Percentiles rank a stretch among this genome's conserved stretches.
These are phyloP conservation scores for Dyspetes luteomarginatus DNA, from an alignment of 2,888 invertebrate species.

Conservation along the genomic window DNA sequence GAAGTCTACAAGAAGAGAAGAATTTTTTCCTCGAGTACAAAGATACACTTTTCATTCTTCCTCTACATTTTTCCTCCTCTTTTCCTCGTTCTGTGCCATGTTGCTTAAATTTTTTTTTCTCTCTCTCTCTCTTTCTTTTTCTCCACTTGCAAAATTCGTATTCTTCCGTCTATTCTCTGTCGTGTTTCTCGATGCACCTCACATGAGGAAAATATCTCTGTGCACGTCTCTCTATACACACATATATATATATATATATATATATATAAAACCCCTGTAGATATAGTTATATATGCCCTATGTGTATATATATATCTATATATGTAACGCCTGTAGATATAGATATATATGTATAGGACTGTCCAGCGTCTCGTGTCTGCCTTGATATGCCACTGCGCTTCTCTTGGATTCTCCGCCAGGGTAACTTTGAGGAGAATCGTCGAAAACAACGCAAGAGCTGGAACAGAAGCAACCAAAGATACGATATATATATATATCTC, in stretches of 20 bases:
- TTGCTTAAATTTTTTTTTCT: constrained; percentile 27
- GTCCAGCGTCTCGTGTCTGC: constrained; percentile 12
- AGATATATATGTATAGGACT: constrained; percentile 9
- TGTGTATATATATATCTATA: not conserved
- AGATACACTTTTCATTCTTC: constrained; percentile 22
- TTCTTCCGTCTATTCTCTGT: constrained; percentile 3
- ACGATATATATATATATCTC: too few relatives aligned
- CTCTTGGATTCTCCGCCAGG: constrained; percentile 7
- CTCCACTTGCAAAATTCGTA: constrained; percentile 25
- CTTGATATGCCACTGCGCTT: not conserved
- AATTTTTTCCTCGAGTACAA: constrained; percentile 33
- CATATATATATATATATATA: not conserved
- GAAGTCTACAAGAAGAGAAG: constrained; percentile 39
- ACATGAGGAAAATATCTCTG: constrained; percentile 23
- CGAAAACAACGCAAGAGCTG: too few relatives aligned
- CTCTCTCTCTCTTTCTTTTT: constrained; percentile 31
- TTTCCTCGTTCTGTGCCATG: constrained; percentile 16
- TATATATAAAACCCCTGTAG: too few relatives aligned
- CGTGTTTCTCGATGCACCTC: constrained; percentile 44
- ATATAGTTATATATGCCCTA: not conserved
- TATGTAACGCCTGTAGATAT: too few relatives aligned
- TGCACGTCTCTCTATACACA: constrained; percentile 22
- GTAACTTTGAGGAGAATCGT: too few relatives aligned
- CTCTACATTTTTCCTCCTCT: constrained; percentile 9
- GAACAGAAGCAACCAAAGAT: too few relatives aligned